Evolutionary conservation across 2,113 vertebrate species (phyloP), one percentile per base, ranked within the genome.

Genomic region (Bothrops jararaca): DNA sequence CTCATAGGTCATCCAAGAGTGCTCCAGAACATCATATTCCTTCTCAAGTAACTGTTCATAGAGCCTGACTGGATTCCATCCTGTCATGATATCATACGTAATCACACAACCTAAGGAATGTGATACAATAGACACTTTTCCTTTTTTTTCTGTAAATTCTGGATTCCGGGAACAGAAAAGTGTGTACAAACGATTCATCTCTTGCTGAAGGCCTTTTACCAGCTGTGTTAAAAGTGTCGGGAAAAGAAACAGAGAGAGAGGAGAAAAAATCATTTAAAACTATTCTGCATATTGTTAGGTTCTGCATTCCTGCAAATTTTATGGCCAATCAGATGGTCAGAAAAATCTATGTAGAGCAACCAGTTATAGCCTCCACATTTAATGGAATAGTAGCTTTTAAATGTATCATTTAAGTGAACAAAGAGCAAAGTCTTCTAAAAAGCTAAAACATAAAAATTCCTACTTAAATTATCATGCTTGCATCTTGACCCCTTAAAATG

Each of bases 121-220:
- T 12, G 99, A 99, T 94, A 99, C 98, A 7, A 99, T 98, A 18
- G 99, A 99, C 85, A 99, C 99, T 95, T 99, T 99, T n/a, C 99
- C 99, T 39, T 98, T 98, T 34, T 97, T 98, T 94, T 98, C 98
- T 97, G 99, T 98, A 53, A 99, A 99, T 95, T 99, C 98, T 0
- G 99, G 98, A 96, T 99, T 99, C 69, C 99, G 98, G n/a, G 98
- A 98, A 97, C 99, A 99, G 98, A 99, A 99, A 48, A 99, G 98
- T 0, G 97, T 96, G 97, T 99, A 99, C 0, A 99, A 98, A 29
- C 99, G 97, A 96, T 99, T 99, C 92, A 99, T 97, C 97, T 99
- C 99, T 96, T 98, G 98, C 48, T 99, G 99, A 94, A 99, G 98
- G 89, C 98, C 99, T 96, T 99, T 99, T 88, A 99, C 99, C 96